Evolutionary conservation across 1,140 invertebrate species (phyloP).

Genomic region (Drosophila subobscura): DNA sequence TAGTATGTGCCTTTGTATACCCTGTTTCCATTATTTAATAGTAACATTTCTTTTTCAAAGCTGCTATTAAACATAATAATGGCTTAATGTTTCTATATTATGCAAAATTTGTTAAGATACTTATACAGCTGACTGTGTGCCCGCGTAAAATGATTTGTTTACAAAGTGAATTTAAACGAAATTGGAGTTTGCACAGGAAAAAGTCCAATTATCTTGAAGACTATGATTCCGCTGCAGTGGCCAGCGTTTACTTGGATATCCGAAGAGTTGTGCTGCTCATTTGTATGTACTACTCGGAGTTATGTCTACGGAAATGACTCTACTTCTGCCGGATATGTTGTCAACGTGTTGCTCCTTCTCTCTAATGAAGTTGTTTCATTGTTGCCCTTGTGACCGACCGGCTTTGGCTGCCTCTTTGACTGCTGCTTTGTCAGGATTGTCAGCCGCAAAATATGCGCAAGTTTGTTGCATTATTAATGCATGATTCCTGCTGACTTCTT

Average conservation of each 20-base stretch:
- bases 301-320: conserved; percentile 51
- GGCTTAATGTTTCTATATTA: no score
- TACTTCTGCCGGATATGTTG: conserved; percentile 28
- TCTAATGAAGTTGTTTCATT: conserved; percentile 54
- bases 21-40: no score
- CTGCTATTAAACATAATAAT: no score
- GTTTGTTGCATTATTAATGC: conserved; percentile 62
- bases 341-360: conserved; percentile 56
- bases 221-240: not conserved
- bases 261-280: conserved; percentile 27
- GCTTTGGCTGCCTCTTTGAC: not conserved
- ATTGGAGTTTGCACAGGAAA: not conserved
- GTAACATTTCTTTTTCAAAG: no score
- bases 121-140: conserved; percentile 14
- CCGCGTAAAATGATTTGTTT: conserved; percentile 15
- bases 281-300: conserved; percentile 38
- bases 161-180: not conserved
- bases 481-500: conserved; percentile 1
- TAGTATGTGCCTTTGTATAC: no score
- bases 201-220: not conserved
- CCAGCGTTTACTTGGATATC: conserved; percentile 35
- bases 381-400: conserved; percentile 3
- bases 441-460: conserved; percentile 60
- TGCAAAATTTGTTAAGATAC: no score
- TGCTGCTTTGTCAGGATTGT: conserved; percentile 35